Evolutionary conservation across 2,113 vertebrate genomes (phyloP).

Genomic region (Thryonomys swinderianus): DNA sequence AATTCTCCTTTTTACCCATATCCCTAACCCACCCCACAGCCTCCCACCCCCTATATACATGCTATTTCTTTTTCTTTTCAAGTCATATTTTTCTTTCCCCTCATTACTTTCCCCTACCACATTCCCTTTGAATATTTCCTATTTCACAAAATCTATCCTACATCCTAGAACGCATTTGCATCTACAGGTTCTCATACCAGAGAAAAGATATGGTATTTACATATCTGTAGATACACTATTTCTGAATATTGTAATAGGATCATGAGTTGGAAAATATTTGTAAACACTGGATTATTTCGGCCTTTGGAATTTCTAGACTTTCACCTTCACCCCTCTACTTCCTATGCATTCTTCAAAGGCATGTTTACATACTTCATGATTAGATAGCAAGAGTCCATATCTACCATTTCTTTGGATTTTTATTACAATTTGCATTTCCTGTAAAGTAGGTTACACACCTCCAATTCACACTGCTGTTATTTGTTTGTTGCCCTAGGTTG

Average conservation of each 20-base stretch:
- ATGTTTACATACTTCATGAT: background rate
- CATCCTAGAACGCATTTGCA: no score
- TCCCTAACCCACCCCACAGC: no score
- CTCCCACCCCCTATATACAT: no score
- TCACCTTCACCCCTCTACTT: background rate
- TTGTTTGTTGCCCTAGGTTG: background rate
- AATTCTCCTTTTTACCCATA: no score
- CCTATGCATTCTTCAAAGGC: background rate
- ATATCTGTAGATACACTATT: background rate
- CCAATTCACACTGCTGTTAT: background rate
- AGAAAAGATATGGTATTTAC: no score
- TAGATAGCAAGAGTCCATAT: background rate
- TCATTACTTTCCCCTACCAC: no score
- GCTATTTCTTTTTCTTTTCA: no score
- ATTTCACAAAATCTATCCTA: no score
- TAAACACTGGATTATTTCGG: background rate
- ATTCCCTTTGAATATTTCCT: no score
- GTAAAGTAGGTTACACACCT: background rate
- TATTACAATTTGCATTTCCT: background rate
- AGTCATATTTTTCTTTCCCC: no score
- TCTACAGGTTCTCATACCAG: no score
- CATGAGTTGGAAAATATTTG: constrained; percentile 28
- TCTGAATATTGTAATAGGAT: background rate
- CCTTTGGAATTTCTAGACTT: background rate
- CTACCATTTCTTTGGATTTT: background rate